phyloP scores from a whole-genome alignment of 2,888 invertebrate genomes.

The Drosophila prostipennis region DNA sequence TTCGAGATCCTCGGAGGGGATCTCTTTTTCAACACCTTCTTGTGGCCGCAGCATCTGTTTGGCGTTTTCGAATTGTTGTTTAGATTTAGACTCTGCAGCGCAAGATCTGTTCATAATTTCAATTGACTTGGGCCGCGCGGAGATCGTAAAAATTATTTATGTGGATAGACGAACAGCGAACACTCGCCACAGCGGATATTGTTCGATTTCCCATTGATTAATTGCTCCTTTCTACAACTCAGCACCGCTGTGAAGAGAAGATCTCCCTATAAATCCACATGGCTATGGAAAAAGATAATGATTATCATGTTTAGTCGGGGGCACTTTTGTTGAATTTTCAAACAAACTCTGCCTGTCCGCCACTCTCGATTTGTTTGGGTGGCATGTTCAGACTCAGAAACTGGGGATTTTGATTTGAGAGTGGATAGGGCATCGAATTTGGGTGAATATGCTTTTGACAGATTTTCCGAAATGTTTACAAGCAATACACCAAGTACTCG shows the following conservation, averaged over 20 bases:
- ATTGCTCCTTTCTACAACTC: constrained; percentile 51
- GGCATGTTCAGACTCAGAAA: constrained; percentile 60
- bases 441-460: constrained; percentile 58
- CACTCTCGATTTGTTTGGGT: constrained; percentile 69
- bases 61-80: constrained; percentile 58
- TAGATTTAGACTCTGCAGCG: constrained; percentile 45
- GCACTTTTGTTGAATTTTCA: constrained; percentile 69
- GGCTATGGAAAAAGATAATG: constrained; percentile 41
- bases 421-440: constrained; percentile 4
- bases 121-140: constrained; percentile 42
- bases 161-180: constrained; percentile 15
- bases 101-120: constrained; percentile 68
- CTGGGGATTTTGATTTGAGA: not conserved
- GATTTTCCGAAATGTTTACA: constrained; percentile 68
- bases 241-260: constrained; percentile 20
- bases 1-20: constrained; percentile 17
- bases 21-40: constrained; percentile 73
- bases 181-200: constrained; percentile 46
- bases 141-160: constrained; percentile 49
- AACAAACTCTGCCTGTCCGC: constrained; percentile 63
- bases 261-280: constrained; percentile 9
- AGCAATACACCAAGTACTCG: constrained; percentile 35
- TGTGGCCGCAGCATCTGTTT: constrained; percentile 71
- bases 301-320: constrained; percentile 58
- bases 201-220: constrained; percentile 66